Evolutionary conservation across 1,140 invertebrate genomes (phyloP).

Genomic region (Drosophila takahashii): DNA sequence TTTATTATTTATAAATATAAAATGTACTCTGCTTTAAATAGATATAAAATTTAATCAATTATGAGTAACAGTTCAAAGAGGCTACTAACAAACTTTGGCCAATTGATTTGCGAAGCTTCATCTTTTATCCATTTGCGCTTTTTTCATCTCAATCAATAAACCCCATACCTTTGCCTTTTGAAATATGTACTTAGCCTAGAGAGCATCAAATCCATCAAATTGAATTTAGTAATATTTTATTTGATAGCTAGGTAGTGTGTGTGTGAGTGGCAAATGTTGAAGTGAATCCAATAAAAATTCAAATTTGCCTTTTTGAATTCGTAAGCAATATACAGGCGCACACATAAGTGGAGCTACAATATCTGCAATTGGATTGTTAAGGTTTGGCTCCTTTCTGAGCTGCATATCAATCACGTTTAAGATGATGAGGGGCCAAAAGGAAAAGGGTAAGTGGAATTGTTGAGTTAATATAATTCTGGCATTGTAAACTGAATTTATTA

Average conservation of each 20-base stretch:
- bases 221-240: constrained; percentile 59
- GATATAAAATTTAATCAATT: constrained; percentile 9
- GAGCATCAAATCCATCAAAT: constrained; percentile 50
- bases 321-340: constrained; percentile 22
- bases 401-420: constrained; percentile 48
- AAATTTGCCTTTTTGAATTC: constrained; percentile 37
- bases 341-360: constrained; percentile 31
- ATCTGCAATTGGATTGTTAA: constrained; percentile 49
- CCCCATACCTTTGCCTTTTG: neutral
- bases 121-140: constrained; percentile 25
- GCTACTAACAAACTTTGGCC: neutral
- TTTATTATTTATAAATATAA: neutral
- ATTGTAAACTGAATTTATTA: constrained; percentile 31
- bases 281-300: constrained; percentile 57
- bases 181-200: constrained; percentile 14
- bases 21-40: neutral
- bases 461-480: constrained; percentile 24
- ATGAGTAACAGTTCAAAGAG: neutral
- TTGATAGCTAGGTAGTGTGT: constrained; percentile 14
- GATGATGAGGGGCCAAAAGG: neutral
- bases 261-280: constrained; percentile 24
- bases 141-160: constrained; percentile 19
- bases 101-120: constrained; percentile 14
- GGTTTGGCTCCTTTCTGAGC: constrained; percentile 38
- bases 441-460: constrained; percentile 1